These are phyloP conservation scores for Hofmannophila pseudospretella DNA, from an alignment of 2,888 invertebrate genomes.

Conservation along the genomic window DNA sequence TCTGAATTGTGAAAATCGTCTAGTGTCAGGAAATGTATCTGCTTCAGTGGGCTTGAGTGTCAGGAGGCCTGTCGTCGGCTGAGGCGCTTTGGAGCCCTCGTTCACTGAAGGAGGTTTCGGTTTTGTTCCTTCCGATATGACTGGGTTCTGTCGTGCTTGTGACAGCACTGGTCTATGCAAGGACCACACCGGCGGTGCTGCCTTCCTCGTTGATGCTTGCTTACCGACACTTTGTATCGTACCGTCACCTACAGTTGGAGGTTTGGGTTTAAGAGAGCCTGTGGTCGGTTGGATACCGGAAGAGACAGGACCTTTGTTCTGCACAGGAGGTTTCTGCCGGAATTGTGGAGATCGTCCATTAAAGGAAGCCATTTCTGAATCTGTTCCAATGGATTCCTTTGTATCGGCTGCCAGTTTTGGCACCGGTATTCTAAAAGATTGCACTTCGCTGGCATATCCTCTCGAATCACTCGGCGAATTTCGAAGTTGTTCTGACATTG, in stretches of 20 bases:
- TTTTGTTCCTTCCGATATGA: neutral
- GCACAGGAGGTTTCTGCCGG: neutral
- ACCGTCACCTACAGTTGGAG: neutral
- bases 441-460: conserved; percentile 16
- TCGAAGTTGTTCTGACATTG: conserved; percentile 4
- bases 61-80: neutral
- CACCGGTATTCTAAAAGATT: conserved; percentile 8
- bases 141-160: neutral
- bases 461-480: conserved; percentile 10
- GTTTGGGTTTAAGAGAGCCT: neutral
- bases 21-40: too few relatives aligned
- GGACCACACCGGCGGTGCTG: too few relatives aligned
- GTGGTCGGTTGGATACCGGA: too few relatives aligned
- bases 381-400: neutral
- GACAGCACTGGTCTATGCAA: too few relatives aligned
- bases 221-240: too few relatives aligned
- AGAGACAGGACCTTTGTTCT: too few relatives aligned
- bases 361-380: neutral
- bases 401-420: conserved; percentile 1
- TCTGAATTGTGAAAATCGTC: too few relatives aligned
- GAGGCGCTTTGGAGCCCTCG: neutral
- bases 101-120: neutral
- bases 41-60: neutral
- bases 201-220: too few relatives aligned
- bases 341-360: neutral